Conservation (phyloP, 2,113 vertebrate genomes). For the Semicossyphus pulcher region DNA sequence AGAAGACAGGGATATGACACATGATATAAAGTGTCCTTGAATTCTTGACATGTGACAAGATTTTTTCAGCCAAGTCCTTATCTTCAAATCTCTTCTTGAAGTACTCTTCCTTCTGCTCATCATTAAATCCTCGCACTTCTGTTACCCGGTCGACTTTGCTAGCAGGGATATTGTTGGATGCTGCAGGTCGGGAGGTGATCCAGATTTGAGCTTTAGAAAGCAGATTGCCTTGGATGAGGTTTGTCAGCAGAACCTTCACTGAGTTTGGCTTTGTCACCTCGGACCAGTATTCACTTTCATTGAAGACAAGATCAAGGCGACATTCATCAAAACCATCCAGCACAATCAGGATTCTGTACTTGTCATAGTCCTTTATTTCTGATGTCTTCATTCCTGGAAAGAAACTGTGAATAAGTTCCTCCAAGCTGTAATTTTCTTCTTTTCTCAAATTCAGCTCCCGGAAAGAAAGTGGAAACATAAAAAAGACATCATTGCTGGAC, state of each 20-base stretch:
- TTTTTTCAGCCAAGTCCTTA: background rate
- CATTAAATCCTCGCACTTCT: slow-evolving; percentile 65
- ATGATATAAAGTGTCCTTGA: slow-evolving; percentile 56
- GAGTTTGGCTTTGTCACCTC: background rate
- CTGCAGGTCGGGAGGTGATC: slow-evolving; percentile 63
- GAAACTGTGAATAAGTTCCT: background rate
- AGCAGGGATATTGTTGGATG: slow-evolving; percentile 32
- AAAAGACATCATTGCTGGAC: background rate
- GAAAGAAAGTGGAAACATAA: slow-evolving; percentile 44
- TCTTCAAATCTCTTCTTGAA: slow-evolving; percentile 55
- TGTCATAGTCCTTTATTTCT: slow-evolving; percentile 44
- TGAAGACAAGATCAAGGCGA: background rate
- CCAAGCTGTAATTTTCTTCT: slow-evolving; percentile 3
- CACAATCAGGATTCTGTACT: slow-evolving; percentile 28
- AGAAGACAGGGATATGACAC: slow-evolving; percentile 70
- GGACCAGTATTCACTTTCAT: accelerated
- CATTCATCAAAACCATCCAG: slow-evolving; percentile 72
- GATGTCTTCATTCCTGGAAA: slow-evolving; percentile 53
- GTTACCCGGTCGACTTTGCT: slow-evolving; percentile 44
- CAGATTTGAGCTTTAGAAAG: slow-evolving; percentile 47
- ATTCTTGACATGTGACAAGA: slow-evolving; percentile 44
- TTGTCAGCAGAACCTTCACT: slow-evolving; percentile 23
- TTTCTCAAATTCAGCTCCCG: slow-evolving; percentile 59
- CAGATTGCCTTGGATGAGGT: slow-evolving; percentile 54
- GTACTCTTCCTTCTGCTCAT: slow-evolving; percentile 49